Base-by-base conservation (phyloP, 2,888 invertebrate genomes). In the Xanthorhoe designata region DNA sequence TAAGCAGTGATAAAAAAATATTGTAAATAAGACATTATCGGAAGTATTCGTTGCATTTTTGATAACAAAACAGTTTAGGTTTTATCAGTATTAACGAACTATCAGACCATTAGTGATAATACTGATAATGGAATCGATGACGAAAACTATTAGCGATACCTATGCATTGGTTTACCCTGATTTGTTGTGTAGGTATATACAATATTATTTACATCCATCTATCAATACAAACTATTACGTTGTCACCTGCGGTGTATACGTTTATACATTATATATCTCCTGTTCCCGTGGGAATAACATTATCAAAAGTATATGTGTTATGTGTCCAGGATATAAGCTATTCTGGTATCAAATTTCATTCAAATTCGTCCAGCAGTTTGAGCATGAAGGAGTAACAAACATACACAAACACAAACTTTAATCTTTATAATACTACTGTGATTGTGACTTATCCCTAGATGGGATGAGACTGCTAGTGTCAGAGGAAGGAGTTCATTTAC, bases 71-170 rank as follows among this genome's bases (percentile, higher is more conserved):
- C 47, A 47, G 47, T 47, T 15, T 5, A 45, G 10, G 45, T 47
- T 7, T 47, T 47, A 47, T 47, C 47, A 17, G 47, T 17, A 47
- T 13, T 24, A 24, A 45, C 5, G n/a, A 5, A 32, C 32, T 47
- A 47, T 15, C 47, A 15, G 7, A 15, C 13, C 4, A 47, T 15
- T 15, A 47, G 5, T 47, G 47, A 47, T 15, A 47, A 45, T 45
- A 15, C 45, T 2, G n/a, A n/a, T n/a, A n/a, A 24, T 24, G 17
- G 17, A 17, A 47, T 47, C 13, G 13, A 47, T 47, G 47, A 47
- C 47, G 6, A 47, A 47, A 15, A 47, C 47, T 47, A 47, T 47
- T 47, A 42, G n/a, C 8, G 42, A 42, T 42, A 42, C n/a, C n/a
- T 42, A 42, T n/a, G 38, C 2, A 42, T 42, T 42, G 13, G 13